Evolutionary conservation across 2,888 invertebrate species (phyloP).

Genomic region (Parascotia fuliginaria): DNA sequence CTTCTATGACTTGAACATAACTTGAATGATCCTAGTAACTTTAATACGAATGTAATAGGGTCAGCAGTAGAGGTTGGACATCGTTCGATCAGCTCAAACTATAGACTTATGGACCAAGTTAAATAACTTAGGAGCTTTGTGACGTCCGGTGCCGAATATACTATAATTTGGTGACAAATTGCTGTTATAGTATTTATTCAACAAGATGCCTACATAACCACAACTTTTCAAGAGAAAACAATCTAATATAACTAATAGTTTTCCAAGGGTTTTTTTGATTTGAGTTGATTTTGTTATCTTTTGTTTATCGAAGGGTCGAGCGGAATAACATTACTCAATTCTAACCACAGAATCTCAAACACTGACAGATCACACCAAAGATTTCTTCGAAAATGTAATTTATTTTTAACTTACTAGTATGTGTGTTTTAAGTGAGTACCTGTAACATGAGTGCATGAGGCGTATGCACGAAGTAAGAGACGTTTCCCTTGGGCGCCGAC

Average conservation of each 20-base stretch:
- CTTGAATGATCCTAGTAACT: constrained; percentile 6
- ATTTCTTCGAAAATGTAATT: no score
- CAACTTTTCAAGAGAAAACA: no score
- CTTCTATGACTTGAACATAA: constrained; percentile 9
- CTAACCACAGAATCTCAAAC: no score
- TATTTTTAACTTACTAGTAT: no score
- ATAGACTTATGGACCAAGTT: no score
- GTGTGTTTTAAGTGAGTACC: no score
- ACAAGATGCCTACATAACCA: not conserved
- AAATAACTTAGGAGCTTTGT: constrained; percentile 5
- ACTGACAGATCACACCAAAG: no score
- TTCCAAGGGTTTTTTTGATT: no score
- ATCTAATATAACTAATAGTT: no score
- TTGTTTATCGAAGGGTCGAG: no score
- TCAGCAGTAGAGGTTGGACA: constrained; percentile 10
- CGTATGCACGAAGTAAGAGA: constrained; percentile 99
- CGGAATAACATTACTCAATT: no score
- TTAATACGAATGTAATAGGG: constrained; percentile 20
- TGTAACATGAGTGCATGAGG: constrained; percentile 99
- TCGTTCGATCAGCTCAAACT: constrained; percentile 14
- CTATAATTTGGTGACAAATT: constrained; percentile 3
- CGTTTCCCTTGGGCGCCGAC: constrained; percentile 98
- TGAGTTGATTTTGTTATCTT: no score
- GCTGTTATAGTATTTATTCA: not conserved
- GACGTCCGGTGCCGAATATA: not conserved